Evolutionary conservation across 2,113 vertebrate genomes (phyloP), one percentile per base, ranked within the genome.

Genomic region (Oryctolagus cuniculus): DNA sequence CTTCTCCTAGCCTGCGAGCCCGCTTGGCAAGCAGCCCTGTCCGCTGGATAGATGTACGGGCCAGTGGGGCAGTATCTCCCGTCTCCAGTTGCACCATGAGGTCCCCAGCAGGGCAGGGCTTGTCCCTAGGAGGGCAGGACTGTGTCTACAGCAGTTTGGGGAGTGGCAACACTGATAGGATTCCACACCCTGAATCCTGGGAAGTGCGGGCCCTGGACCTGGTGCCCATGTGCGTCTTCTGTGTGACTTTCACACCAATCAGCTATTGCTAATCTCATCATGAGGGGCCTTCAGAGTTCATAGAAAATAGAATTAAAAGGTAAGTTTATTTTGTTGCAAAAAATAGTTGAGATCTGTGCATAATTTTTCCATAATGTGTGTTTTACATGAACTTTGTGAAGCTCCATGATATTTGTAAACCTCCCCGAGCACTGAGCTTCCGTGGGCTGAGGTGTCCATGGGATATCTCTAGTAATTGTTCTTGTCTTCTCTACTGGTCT

Each of bases 381-480:
- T 58, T 58, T 58, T 58, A 19, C 55, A 58, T 58, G 55, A 58
- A 58, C 55, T 58, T 58, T 21, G 55, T 58, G 15, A 58, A 58
- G 13, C 15, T 17, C 19, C 55, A 4, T 58, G 55, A 19, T 58
- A 63, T 73, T 90, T 91, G 51, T 53, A 73, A 85, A 61, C 81
- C 29, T 93, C 34, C 83, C 53, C 7, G 84, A 83, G 77, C 72
- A 92, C 29, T 19, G 11, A 70, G 31, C 78, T 6, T 74, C 31
- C 82, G 29, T 55, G 78, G 11, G 67, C 21, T 81, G 1, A 53
- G 29, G 27, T 80, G 11, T 78, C 25, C 12, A 2, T 29, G 6
- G 13, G 3, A 89, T 69, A 64, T 80, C 36, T 95, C 63, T 88
- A 55, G 44, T 69, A 73, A 84, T 84, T 69, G 87, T 63, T n/a